These are phyloP conservation scores for Drosophila ogumai DNA, from an alignment of 1,140 invertebrate species.

Conservation along the genomic window DNA sequence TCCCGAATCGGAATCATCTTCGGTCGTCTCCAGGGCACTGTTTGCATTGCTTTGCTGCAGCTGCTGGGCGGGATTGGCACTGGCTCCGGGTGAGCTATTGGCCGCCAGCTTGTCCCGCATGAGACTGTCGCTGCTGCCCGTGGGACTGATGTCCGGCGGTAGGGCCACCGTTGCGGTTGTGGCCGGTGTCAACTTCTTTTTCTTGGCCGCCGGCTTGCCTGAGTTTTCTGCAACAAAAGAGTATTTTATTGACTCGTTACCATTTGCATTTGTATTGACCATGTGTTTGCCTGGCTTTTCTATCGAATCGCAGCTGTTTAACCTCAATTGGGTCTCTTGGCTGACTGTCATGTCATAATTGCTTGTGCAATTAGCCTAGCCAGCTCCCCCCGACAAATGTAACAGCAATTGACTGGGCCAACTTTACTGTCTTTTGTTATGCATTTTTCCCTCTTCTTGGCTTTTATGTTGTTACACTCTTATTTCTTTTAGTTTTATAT, in stretches of 20 bases:
- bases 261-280: slow-evolving; percentile 19
- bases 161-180: slow-evolving; percentile 37
- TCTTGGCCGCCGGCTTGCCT: slow-evolving; percentile 69
- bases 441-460: slow-evolving; percentile 15
- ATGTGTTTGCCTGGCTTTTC: slow-evolving; percentile 36
- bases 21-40: slow-evolving; percentile 81
- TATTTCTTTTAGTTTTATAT: slow-evolving; percentile 2
- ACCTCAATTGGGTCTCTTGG: slow-evolving; percentile 58
- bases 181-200: slow-evolving; percentile 65
- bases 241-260: slow-evolving; percentile 13
- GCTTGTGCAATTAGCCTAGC: slow-evolving; percentile 58
- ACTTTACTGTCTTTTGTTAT: slow-evolving; percentile 37
- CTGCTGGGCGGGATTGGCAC: slow-evolving; percentile 19
- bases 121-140: slow-evolving; percentile 73
- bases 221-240: slow-evolving; percentile 48
- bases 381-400: slow-evolving; percentile 40
- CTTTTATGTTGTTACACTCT: not conserved
- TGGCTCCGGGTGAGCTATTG: slow-evolving; percentile 54
- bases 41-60: slow-evolving; percentile 49
- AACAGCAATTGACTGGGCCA: slow-evolving; percentile 38
- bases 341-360: slow-evolving; percentile 36
- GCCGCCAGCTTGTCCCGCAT: slow-evolving; percentile 70
- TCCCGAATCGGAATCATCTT: slow-evolving; percentile 87
- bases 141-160: slow-evolving; percentile 69
- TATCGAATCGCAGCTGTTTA: slow-evolving; percentile 59